Conservation (phyloP, 35 echinoderm and acorn worm genomes). For the Heliocidaris erythrogramma region DNA sequence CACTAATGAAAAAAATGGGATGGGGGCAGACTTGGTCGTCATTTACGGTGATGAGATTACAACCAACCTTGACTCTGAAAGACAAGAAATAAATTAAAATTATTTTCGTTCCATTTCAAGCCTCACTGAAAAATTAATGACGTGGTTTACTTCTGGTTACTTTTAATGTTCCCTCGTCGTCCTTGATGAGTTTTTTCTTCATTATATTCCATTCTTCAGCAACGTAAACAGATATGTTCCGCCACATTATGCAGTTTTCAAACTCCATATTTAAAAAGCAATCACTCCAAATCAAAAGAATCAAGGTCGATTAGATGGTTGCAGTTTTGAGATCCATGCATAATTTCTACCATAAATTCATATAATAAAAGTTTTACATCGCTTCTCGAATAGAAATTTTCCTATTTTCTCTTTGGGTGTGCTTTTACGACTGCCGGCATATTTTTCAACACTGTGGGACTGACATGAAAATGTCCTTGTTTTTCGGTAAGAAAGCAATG, state of each 20-base stretch:
- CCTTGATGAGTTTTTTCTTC: neutral
- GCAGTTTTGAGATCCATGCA: neutral
- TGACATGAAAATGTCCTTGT: neutral
- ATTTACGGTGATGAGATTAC: neutral
- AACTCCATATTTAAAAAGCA: neutral
- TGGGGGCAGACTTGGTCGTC: neutral
- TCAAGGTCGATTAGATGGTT: neutral
- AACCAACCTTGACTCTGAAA: neutral
- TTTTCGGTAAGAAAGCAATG: neutral
- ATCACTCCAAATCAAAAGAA: neutral
- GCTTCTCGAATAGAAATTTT: neutral
- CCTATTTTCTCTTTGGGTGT: neutral
- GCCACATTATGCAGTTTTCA: neutral
- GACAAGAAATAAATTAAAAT: neutral
- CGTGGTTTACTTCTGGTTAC: neutral
- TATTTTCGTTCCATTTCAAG: neutral
- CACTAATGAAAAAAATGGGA: neutral
- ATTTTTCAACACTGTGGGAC: neutral
- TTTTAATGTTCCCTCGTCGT: neutral
- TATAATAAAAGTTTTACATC: neutral
- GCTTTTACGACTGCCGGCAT: neutral
- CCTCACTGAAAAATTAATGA: conserved; percentile 10
- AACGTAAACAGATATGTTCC: conserved; percentile 17
- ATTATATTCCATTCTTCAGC: neutral
- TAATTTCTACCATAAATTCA: neutral